Conservation (phyloP, 2,113 vertebrate species). For the Siniperca knerii region DNA sequence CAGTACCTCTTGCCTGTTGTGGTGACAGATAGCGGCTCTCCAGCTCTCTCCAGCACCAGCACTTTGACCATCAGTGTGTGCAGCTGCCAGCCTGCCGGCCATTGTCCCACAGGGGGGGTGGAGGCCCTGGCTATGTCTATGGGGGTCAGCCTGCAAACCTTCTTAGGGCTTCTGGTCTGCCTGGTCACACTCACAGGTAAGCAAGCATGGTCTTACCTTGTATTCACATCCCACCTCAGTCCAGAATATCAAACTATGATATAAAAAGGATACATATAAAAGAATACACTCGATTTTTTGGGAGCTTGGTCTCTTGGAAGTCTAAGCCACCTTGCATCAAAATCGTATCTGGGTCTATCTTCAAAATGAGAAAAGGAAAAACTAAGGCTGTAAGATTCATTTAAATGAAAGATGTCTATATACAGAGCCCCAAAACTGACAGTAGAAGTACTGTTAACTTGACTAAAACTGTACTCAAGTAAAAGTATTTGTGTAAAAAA, state of each 20-base stretch:
- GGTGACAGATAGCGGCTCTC: constrained; percentile 90
- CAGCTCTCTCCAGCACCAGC: constrained; percentile 89
- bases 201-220: constrained; percentile 8
- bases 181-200: constrained; percentile 88
- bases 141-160: constrained; percentile 85
- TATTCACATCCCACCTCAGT: not conserved
- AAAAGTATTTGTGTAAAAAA: too few species aligned
- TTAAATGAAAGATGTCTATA: constrained; percentile 1
- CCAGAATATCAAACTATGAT: not conserved
- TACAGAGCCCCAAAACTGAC: not conserved
- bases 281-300: not conserved
- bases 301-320: constrained; percentile 1
- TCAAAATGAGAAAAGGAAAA: not conserved
- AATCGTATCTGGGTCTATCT: not conserved
- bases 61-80: constrained; percentile 91
- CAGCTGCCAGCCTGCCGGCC: constrained; percentile 85
- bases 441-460: too few species aligned
- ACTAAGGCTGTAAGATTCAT: not conserved
- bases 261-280: not conserved
- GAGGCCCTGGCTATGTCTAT: constrained; percentile 84
- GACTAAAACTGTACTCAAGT: too few species aligned
- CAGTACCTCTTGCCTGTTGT: constrained; percentile 88
- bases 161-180: constrained; percentile 86
- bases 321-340: not conserved
- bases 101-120: constrained; percentile 80